Base-by-base conservation (phyloP, 2,113 vertebrate species). In the Alligator mississippiensis region DNA sequence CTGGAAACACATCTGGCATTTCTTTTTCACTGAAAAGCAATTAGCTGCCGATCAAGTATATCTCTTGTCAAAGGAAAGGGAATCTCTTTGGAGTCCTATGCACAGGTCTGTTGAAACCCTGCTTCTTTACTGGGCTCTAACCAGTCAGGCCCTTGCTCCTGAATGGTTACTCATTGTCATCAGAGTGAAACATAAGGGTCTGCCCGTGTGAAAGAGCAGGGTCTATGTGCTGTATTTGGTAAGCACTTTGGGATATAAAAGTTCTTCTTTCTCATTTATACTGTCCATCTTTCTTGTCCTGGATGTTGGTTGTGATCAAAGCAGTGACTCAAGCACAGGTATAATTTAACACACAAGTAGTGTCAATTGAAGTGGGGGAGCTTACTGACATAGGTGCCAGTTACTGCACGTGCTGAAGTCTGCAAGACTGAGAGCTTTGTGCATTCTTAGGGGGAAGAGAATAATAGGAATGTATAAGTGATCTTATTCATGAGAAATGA, bases 11-110 rank as follows among this genome's bases (percentile, higher is more conserved):
- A 84, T 95, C 24, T 80, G 28, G 54, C 86, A 76, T 81, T 92
- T 97, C 92, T 90, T 96, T 97, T 96, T 92, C 68, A 93, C 84
- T 61, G 84, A 91, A 95, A 96, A 84, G 28, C 91, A 61, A 85
- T 96, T 96, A 87, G 80, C 87, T 82, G 72, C 87, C 96, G 89
- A 95, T 92, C 94, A 96, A 93, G 61, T 94, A 38, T 62, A 72
- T 75, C 87, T 95, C 11, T 18, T 81, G 79, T 70, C 84, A 86
- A 80, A 90, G 84, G 74, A 59, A 47, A 68, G 87, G 80, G 80
- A 81, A 82, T 78, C 83, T 93, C 77, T 92, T 97, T 93, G 94
- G 64, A 90, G 84, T 91, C 5, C 38, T n/a, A 68, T 93, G 86
- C 96, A 76, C 80, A 60, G 59, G 24, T 21, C 82, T 75, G 85